Conservation (phyloP, 1,140 invertebrate species). For the Lineus longissimus region DNA sequence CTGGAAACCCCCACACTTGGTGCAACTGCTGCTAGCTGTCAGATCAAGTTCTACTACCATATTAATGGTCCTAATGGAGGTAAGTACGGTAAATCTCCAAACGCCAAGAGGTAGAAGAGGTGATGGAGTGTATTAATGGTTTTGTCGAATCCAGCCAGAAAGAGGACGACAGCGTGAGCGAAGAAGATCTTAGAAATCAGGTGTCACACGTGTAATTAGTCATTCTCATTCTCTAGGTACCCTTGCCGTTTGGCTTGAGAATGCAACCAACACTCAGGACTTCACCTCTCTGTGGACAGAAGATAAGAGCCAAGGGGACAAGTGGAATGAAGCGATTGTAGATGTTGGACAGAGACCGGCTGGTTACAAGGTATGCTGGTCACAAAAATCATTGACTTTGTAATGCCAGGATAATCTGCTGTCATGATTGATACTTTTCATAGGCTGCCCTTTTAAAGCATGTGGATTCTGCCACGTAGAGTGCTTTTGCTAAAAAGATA, state of each 20-base stretch:
- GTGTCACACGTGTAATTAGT: not conserved
- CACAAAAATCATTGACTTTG: too few species aligned
- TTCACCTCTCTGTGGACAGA: slow-evolving; percentile 20
- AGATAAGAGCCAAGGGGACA: slow-evolving; percentile 29
- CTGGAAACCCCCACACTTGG: slow-evolving; percentile 34
- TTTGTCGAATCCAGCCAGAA: too few species aligned
- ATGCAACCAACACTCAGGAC: slow-evolving; percentile 23
- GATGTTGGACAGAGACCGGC: slow-evolving; percentile 33
- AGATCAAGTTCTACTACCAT: slow-evolving; percentile 64
- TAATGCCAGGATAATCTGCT: too few species aligned
- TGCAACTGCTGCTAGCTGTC: slow-evolving; percentile 36
- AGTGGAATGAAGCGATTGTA: slow-evolving; percentile 34
- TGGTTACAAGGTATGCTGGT: slow-evolving; percentile 60
- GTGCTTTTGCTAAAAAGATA: too few species aligned
- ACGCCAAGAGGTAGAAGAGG: too few species aligned
- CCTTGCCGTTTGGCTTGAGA: slow-evolving; percentile 27
- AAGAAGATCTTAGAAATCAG: too few species aligned
- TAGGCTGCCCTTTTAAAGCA: too few species aligned
- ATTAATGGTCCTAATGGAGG: slow-evolving; percentile 67
- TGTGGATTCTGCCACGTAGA: too few species aligned
- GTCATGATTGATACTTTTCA: too few species aligned
- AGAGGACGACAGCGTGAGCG: too few species aligned
- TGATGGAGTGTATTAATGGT: too few species aligned
- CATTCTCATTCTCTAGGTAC: slow-evolving; percentile 25
- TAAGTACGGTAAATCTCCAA: slow-evolving; percentile 21